A percentile compares a stretch with the other conserved stretches of the same genome.
Conservation (phyloP, 1,140 invertebrate genomes). For the Cecropterus lyciades region DNA sequence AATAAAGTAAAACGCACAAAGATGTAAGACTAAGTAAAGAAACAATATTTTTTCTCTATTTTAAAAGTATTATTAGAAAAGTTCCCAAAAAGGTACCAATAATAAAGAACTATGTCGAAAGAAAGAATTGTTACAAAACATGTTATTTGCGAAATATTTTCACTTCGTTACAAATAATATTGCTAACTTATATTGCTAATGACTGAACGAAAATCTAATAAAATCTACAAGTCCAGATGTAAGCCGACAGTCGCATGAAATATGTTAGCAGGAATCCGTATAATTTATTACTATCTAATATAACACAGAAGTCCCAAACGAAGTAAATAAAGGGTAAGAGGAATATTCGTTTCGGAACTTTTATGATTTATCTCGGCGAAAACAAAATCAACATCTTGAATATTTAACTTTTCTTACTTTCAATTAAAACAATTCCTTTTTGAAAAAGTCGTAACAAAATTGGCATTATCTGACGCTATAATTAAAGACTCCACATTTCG, state of each 20-base stretch:
- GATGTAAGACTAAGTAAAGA: too few species aligned
- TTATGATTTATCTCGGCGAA: constrained; percentile 28
- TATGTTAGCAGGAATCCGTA: constrained; percentile 5
- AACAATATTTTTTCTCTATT: too few species aligned
- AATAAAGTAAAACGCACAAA: too few species aligned
- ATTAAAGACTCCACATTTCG: too few species aligned
- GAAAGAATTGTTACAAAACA: too few species aligned
- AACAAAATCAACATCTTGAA: constrained; percentile 51
- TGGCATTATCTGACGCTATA: constrained; percentile 47
- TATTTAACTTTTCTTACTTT: constrained; percentile 49
- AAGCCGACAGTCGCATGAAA: not conserved
- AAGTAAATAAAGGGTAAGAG: constrained; percentile 17
- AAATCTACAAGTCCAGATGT: constrained; percentile 1
- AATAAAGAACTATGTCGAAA: too few species aligned
- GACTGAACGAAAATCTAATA: not conserved
- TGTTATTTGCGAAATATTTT: too few species aligned
- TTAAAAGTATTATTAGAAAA: too few species aligned
- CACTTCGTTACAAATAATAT: too few species aligned
- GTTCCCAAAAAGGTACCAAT: too few species aligned
- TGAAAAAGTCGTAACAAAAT: constrained; percentile 51
- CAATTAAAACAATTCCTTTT: constrained; percentile 54
- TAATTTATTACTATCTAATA: constrained; percentile 23
- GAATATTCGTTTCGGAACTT: constrained; percentile 10
- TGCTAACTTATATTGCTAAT: constrained; percentile 18
- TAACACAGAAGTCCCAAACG: constrained; percentile 25